Percentiles rank a stretch among this genome's conserved stretches.
Evolutionary conservation across 2,797 vertebrate genomes (phyloP).

Genomic region (Rhynchonycteris naso): DNA sequence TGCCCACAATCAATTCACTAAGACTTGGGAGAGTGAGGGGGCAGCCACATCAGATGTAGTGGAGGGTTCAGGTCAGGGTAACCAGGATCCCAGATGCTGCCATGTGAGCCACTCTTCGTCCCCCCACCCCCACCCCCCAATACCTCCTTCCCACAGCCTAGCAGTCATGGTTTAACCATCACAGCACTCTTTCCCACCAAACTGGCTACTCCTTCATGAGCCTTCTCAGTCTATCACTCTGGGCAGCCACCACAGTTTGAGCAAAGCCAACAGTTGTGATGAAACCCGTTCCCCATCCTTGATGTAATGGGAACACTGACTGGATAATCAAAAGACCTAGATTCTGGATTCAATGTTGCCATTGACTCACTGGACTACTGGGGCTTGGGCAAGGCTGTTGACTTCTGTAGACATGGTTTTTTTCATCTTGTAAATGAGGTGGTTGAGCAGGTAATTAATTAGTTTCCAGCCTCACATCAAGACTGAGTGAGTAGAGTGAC

Average conservation of each 20-base stretch:
- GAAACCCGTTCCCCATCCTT: background rate
- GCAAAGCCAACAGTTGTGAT: background rate
- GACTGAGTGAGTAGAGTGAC: background rate
- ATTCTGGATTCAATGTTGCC: background rate
- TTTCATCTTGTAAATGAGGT: conserved; percentile 42
- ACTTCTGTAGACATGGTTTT: background rate
- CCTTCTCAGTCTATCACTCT: background rate
- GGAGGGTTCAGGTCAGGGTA: background rate
- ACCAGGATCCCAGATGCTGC: background rate
- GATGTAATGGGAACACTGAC: background rate
- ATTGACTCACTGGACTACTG: background rate
- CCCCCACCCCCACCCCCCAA: no score
- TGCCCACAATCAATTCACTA: background rate
- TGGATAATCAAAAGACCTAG: background rate
- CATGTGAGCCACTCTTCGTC: background rate
- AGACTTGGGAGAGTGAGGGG: background rate
- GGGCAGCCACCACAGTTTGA: background rate
- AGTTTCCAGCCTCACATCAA: background rate
- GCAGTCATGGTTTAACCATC: background rate
- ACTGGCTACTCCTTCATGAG: background rate
- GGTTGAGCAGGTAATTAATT: background rate
- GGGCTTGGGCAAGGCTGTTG: background rate
- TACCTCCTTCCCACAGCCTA: background rate
- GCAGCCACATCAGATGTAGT: background rate
- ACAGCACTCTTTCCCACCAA: background rate